Evolutionary conservation across 2,888 invertebrate genomes (phyloP), one percentile per base, ranked within the genome.

Genomic region (Imbricaverruca yamaguchii): DNA sequence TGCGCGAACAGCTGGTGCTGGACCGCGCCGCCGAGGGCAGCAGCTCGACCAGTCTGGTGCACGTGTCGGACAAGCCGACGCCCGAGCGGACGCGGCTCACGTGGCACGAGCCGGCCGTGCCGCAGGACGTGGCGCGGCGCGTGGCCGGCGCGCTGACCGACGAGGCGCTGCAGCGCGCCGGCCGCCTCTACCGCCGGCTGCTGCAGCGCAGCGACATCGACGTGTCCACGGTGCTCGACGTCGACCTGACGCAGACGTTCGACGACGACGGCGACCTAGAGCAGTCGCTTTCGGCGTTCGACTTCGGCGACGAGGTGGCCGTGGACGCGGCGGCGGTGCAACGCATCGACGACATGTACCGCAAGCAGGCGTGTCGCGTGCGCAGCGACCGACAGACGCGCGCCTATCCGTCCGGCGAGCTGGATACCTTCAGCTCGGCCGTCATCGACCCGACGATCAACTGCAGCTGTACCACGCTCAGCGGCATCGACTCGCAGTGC

Each of bases 381-480:
- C 39, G 18, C 53, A 74, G 74, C 74, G 74, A 13, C 9, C 74
- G 74, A 7, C 21, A 74, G 53, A 12, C 53, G 21, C 74, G 74
- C 74, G 18, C 39, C 12, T 74, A 39, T 53, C 74, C 74, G 53
- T 74, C 74, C 18, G 53, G 53, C 18, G 74, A 74, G 53, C 15
- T 74, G 53, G 53, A 18, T 53, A 53, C 74, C 18, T 74, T 74
- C 53, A 74, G 74, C 53, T 74, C 74, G 74, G 74, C 74, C 8
- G 53, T 74, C 53, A 18, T 74, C 15, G 74, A 74, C 53, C 53
- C 53, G 53, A 53, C 18, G 1, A 53, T 74, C 53, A 74, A 53
- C 74, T 74, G 74, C 21, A 74, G 74, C 74, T 74, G 74, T 53
- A 74, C 74, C 18, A 74, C 74, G 53, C 74, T 74, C 53, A 74